Evolutionary conservation across 2,888 invertebrate genomes (phyloP).

Genomic region (Chydorus sphaericus): DNA sequence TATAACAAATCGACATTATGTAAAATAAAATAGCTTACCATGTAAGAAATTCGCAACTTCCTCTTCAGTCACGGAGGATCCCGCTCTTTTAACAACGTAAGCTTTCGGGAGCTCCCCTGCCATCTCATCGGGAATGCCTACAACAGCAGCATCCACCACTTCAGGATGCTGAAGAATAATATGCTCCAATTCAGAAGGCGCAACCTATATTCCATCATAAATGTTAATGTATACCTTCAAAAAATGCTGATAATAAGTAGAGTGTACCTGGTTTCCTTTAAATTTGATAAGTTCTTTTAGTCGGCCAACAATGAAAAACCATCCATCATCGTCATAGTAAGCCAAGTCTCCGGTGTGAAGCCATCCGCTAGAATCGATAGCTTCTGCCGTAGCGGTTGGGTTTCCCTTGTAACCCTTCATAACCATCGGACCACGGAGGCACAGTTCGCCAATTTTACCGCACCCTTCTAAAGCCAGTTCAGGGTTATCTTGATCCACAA

Average conservation of each 20-base stretch:
- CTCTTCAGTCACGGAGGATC: conserved; percentile 34
- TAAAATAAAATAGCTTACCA: conserved; percentile 22
- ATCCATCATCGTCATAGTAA: conserved; percentile 59
- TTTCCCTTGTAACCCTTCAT: conserved; percentile 73
- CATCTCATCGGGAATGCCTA: conserved; percentile 54
- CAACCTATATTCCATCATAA: conserved; percentile 45
- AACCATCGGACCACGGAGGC: conserved; percentile 61
- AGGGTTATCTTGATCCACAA: conserved; percentile 41
- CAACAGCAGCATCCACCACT: conserved; percentile 63
- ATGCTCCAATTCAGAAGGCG: conserved; percentile 76
- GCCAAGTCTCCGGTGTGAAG: conserved; percentile 66
- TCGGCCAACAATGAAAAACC: conserved; percentile 67
- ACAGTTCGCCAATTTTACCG: conserved; percentile 59
- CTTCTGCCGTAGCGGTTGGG: conserved; percentile 42
- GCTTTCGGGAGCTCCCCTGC: conserved; percentile 63
- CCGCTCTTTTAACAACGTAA: conserved; percentile 50
- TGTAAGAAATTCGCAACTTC: conserved; percentile 38
- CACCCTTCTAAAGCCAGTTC: conserved; percentile 36
- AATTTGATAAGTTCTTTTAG: conserved; percentile 83
- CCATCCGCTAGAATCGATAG: conserved; percentile 58
- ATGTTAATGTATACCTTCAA: no score
- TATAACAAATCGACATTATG: no score
- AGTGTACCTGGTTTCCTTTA: no score
- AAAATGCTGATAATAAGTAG: no score
- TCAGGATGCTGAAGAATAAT: conserved; percentile 51